phyloP scores from a whole-genome alignment of 1,140 invertebrate genomes.

The Helicoverpa armigera region DNA sequence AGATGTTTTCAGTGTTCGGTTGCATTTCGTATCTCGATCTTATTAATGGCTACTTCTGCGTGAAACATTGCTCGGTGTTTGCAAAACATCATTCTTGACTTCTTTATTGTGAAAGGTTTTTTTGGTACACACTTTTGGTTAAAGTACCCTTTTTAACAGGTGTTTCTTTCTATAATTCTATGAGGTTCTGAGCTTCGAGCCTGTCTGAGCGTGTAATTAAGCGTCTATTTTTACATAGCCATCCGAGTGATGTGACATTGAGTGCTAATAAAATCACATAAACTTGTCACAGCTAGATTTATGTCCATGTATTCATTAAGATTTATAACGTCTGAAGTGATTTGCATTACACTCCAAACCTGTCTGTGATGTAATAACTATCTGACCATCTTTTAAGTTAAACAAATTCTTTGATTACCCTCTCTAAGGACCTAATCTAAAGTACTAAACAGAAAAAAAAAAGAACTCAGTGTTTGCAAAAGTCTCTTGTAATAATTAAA shows the following conservation, averaged over 20 bases:
- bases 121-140: neutral
- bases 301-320: slow-evolving; percentile 31
- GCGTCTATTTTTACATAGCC: neutral
- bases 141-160: too few species aligned
- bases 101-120: neutral
- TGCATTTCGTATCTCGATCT: slow-evolving; percentile 30
- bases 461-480: slow-evolving; percentile 23
- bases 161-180: too few species aligned
- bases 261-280: slow-evolving; percentile 32
- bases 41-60: slow-evolving; percentile 1
- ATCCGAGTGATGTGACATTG: slow-evolving; percentile 24
- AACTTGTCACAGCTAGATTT: slow-evolving; percentile 26
- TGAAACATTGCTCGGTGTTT: slow-evolving; percentile 10
- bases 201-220: too few species aligned
- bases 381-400: neutral
- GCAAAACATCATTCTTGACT: slow-evolving; percentile 12
- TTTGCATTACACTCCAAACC: slow-evolving; percentile 3
- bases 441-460: slow-evolving; percentile 5
- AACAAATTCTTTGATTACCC: slow-evolving; percentile 13
- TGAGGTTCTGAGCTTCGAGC: too few species aligned
- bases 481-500: slow-evolving; percentile 39
- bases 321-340: slow-evolving; percentile 18
- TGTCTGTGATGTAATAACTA: slow-evolving; percentile 10
- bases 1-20: slow-evolving; percentile 34
- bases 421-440: neutral